Evolutionary conservation across 2,113 vertebrate species (phyloP).

Genomic region (Chroicocephalus ridibundus): DNA sequence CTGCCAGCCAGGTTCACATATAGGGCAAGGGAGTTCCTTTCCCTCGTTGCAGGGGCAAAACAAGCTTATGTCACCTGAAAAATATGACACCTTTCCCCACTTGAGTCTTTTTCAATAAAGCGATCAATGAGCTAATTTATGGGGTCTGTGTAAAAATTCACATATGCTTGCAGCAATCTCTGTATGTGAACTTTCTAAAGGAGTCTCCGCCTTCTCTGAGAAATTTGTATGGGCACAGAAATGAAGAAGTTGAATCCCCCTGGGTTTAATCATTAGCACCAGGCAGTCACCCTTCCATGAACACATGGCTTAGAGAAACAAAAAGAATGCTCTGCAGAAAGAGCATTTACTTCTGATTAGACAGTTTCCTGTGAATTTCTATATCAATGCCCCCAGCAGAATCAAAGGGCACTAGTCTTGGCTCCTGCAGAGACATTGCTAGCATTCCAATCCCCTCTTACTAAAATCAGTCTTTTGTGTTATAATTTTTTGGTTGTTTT

Average conservation of each 20-base stretch:
- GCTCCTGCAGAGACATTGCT: neutral
- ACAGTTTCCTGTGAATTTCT: neutral
- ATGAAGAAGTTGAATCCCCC: neutral
- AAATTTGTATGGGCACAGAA: neutral
- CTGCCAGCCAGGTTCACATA: neutral
- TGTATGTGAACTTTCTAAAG: neutral
- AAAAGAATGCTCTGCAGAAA: neutral
- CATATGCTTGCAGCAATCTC: neutral
- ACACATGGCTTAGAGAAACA: neutral
- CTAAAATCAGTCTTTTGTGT: neutral
- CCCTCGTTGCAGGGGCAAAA: neutral
- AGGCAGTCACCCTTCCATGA: neutral
- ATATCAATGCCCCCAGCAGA: neutral
- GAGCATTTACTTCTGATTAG: slow-evolving; percentile 19
- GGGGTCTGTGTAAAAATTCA: neutral
- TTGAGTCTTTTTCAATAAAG: neutral
- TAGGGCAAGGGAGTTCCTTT: neutral
- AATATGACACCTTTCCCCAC: neutral
- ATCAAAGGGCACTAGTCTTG: neutral
- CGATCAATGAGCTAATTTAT: neutral
- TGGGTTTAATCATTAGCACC: neutral
- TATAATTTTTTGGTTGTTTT: neutral
- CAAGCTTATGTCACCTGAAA: neutral
- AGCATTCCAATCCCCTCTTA: neutral
- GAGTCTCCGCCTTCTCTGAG: neutral